phyloP scores from a whole-genome alignment of 2,888 invertebrate genomes.

The Drosophila greeni region DNA sequence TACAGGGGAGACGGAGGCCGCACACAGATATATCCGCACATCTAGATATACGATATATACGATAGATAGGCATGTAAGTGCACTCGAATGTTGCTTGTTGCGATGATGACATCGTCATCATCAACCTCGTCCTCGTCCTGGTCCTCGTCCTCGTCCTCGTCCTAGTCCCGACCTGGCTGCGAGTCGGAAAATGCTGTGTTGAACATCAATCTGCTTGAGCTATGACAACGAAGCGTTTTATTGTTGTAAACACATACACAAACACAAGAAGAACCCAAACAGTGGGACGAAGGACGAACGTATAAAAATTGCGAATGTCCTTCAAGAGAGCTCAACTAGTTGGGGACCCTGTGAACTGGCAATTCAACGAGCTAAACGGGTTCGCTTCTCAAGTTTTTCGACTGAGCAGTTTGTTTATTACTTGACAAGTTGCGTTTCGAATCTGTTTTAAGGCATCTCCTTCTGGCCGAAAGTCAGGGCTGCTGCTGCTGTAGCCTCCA shows the following conservation, averaged over 20 bases:
- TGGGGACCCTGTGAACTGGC: constrained; percentile 25
- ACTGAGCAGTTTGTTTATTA: constrained; percentile 32
- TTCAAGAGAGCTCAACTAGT: constrained; percentile 23
- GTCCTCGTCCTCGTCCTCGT: not conserved
- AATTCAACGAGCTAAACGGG: constrained; percentile 29
- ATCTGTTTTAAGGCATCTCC: constrained; percentile 21
- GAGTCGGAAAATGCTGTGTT: constrained; percentile 33
- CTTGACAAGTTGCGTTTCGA: constrained; percentile 32
- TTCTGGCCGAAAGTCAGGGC: constrained; percentile 13
- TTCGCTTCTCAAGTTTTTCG: constrained; percentile 26
- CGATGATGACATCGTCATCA: constrained; percentile 42
- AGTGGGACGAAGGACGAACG: not conserved
- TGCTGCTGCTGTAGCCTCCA: not conserved
- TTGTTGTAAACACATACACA: constrained; percentile 60
- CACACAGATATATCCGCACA: constrained; percentile 19
- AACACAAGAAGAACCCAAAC: constrained; percentile 9
- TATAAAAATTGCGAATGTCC: constrained; percentile 25
- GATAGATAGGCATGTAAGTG: constrained; percentile 66
- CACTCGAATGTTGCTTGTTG: constrained; percentile 57
- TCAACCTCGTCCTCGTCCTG: constrained; percentile 1
- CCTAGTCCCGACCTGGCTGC: constrained; percentile 5
- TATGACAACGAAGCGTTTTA: constrained; percentile 70
- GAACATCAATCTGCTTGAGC: constrained; percentile 67
- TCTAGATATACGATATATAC: constrained; percentile 28
- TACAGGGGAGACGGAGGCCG: constrained; percentile 17